Base-by-base conservation (phyloP, 2,888 invertebrate species). In the Phytoseiulus persimilis region DNA sequence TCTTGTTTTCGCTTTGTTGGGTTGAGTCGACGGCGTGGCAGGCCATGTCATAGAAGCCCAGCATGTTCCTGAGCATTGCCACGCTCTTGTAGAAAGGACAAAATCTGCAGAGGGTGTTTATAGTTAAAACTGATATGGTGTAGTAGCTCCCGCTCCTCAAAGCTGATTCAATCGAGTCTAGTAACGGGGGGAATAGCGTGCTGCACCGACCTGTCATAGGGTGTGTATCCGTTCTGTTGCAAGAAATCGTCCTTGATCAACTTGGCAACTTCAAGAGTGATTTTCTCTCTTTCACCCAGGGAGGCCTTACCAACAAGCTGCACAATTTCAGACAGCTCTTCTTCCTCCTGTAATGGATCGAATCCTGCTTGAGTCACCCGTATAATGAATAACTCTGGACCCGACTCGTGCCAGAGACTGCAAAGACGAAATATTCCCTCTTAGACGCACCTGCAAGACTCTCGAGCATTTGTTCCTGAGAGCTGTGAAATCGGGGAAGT, bases 21-120 rank as follows among this genome's bases (percentile, higher is more conserved):
- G 99, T 99, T 91, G 97, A 95, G 94, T 99, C 99, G 0, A 99
- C 98, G 0, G 98, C 96, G 93, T 99, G 99, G 91, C 97, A 95
- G 83, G 99, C 95, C 96, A 98, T 95, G 93, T 99, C 99, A 94
- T 99, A 99, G 94, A 99, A 98, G 90, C 96, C 94, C 92, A 99
- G 98, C 94, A 99, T 98, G 94, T 99, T 99, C 93, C 95, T 95
- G 93, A 99, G 93, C 99, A 99, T 99, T 92, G 98, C 99, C 90
- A 98, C 97, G 31, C 99, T 99, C 94, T 99, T 99, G 95, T 99
- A 99, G 95, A 99, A 99, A 92, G 99, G 99, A 93, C 99, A 99
- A 95, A 98, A 99, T 91, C 65, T 65, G 65, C 5, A 65, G 28
- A 28, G 18, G 23, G 18, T 2, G 28, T 23, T 18, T 28, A 1